phyloP scores from a whole-genome alignment of 2,797 vertebrate genomes.

The Melanotaenia parkinsoni region DNA sequence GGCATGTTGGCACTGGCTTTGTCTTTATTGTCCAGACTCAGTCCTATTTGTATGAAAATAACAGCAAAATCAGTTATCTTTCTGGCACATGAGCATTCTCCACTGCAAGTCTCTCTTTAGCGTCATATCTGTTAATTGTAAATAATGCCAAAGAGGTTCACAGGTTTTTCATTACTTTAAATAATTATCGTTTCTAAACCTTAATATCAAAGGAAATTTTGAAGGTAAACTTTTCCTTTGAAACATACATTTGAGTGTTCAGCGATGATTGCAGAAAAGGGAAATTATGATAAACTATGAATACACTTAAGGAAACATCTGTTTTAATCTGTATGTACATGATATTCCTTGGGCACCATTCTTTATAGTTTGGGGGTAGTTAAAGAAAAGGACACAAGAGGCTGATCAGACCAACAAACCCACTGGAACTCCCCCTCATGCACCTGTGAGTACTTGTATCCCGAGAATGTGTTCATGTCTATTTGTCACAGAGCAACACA shows the following conservation, averaged over 20 bases:
- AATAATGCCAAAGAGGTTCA: too few species aligned
- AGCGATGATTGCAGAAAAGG: neutral
- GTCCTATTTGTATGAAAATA: too few species aligned
- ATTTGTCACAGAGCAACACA: slow-evolving; percentile 14
- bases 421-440: neutral
- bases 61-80: too few species aligned
- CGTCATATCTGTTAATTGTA: too few species aligned
- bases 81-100: too few species aligned
- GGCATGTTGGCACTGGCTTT: too few species aligned
- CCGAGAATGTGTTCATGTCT: neutral
- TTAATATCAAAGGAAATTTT: neutral
- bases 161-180: too few species aligned
- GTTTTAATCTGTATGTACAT: neutral
- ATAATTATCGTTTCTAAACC: neutral
- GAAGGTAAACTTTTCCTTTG: neutral
- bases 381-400: neutral
- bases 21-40: too few species aligned
- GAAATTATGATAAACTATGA: neutral
- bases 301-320: neutral
- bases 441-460: neutral
- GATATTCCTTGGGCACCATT: neutral
- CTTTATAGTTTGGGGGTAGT: neutral
- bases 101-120: too few species aligned
- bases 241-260: neutral
- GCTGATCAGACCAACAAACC: neutral